A percentile compares a stretch with the other conserved stretches of the same genome.
Conservation (phyloP, 2,797 vertebrate species). For the Carapus acus region DNA sequence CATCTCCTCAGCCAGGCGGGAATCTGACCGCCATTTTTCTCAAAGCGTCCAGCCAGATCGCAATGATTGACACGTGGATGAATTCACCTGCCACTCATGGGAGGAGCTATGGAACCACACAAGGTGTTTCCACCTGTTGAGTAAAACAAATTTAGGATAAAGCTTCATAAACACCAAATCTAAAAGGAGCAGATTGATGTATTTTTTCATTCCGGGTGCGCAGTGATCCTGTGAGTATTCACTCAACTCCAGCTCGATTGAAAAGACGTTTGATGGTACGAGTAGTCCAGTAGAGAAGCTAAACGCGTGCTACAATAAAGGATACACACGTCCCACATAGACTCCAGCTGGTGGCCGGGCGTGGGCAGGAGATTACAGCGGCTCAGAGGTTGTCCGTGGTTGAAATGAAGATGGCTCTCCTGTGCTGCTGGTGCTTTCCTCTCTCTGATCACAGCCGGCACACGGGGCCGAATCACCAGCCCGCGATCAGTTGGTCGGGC, state of each 20-base stretch:
- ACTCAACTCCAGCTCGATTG: no score
- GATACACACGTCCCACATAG: not conserved
- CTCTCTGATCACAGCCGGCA: constrained; percentile 41
- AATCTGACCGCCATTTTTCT: constrained; percentile 19
- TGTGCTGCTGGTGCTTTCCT: constrained; percentile 52
- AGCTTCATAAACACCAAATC: no score
- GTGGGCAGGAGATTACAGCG: constrained; percentile 26
- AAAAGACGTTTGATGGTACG: no score
- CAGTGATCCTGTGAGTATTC: no score
- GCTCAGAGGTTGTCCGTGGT: constrained; percentile 46
- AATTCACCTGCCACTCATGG: constrained; percentile 4
- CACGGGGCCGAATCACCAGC: constrained; percentile 34
- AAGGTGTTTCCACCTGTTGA: no score
- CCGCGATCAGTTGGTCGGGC: constrained; percentile 34
- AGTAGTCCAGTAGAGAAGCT: no score
- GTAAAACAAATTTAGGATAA: no score
- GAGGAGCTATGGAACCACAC: no score
- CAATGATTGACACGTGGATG: constrained; percentile 10
- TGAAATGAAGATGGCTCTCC: constrained; percentile 49
- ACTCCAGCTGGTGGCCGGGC: constrained; percentile 13
- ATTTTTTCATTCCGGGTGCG: not conserved
- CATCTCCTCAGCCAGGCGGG: constrained; percentile 14
- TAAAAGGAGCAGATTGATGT: no score
- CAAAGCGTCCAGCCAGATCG: constrained; percentile 10
- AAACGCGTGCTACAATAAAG: no score